phyloP scores from a whole-genome alignment of 2,888 invertebrate genomes.

The Agrilus biguttatus region DNA sequence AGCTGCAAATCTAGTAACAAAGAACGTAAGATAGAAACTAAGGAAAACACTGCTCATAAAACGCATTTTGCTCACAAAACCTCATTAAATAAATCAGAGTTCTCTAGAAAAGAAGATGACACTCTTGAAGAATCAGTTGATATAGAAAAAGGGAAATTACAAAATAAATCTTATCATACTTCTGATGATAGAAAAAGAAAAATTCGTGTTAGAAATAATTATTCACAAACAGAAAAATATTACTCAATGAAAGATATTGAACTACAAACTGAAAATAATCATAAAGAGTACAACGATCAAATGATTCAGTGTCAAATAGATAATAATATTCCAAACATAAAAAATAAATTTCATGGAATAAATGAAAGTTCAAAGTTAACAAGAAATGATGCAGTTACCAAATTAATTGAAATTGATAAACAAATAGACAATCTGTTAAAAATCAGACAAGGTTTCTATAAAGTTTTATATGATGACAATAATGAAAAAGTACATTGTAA shows the following conservation, averaged over 20 bases:
- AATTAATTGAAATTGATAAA: constrained; percentile 16
- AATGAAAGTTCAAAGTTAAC: too few species aligned
- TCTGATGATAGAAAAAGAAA: too few species aligned
- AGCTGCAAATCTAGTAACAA: too few species aligned
- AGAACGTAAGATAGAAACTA: too few species aligned
- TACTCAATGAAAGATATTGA: constrained; percentile 1
- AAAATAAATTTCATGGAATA: background rate
- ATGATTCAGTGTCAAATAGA: constrained; percentile 3
- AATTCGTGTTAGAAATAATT: too few species aligned
- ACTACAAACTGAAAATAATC: constrained; percentile 1
- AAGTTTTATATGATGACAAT: constrained; percentile 4
- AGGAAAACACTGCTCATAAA: too few species aligned
- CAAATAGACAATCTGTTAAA: constrained; percentile 16
- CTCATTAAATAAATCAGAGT: too few species aligned
- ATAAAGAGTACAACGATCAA: constrained; percentile 1
- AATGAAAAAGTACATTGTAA: background rate
- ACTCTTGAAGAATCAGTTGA: too few species aligned
- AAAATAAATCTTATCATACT: too few species aligned
- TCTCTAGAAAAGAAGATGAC: too few species aligned
- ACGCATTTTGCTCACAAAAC: too few species aligned
- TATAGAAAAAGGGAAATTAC: too few species aligned
- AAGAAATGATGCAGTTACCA: constrained; percentile 2
- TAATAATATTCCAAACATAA: constrained; percentile 2
- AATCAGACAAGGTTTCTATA: constrained; percentile 14
- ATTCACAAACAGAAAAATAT: background rate